phyloP scores from a whole-genome alignment of 2,888 invertebrate genomes.

The Limnephilus auricula region DNA sequence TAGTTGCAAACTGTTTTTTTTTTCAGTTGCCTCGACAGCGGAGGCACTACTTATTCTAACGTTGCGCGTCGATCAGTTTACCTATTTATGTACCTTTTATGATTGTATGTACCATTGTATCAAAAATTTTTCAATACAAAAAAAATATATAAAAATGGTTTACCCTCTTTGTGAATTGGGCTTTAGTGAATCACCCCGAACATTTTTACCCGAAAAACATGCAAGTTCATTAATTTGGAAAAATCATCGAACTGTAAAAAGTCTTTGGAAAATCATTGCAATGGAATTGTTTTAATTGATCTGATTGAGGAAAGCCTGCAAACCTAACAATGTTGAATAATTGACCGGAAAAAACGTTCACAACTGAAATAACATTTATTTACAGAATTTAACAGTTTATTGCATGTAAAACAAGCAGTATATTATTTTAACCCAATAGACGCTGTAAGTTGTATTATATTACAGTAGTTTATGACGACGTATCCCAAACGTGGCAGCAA shows the following conservation, averaged over 20 bases:
- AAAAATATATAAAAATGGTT: too few species aligned
- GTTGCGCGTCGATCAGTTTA: not conserved
- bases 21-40: too few species aligned
- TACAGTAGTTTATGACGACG: not conserved
- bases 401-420: not conserved
- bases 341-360: not conserved
- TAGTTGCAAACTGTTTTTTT: too few species aligned
- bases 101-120: too few species aligned
- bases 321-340: not conserved
- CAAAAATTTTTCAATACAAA: too few species aligned
- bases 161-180: not conserved
- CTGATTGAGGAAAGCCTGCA: not conserved
- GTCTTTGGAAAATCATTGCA: not conserved
- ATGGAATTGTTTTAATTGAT: slow-evolving; percentile 15
- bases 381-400: not conserved
- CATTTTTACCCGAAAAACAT: not conserved
- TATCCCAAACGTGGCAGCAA: too few species aligned
- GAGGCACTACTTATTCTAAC: too few species aligned
- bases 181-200: not conserved
- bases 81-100: too few species aligned
- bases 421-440: not conserved
- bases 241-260: slow-evolving; percentile 18
- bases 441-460: not conserved
- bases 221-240: slow-evolving; percentile 5
- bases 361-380: not conserved